Evolutionary conservation across 2,113 vertebrate genomes (phyloP), one percentile per base, ranked within the genome.

Genomic region (Gavia stellata): DNA sequence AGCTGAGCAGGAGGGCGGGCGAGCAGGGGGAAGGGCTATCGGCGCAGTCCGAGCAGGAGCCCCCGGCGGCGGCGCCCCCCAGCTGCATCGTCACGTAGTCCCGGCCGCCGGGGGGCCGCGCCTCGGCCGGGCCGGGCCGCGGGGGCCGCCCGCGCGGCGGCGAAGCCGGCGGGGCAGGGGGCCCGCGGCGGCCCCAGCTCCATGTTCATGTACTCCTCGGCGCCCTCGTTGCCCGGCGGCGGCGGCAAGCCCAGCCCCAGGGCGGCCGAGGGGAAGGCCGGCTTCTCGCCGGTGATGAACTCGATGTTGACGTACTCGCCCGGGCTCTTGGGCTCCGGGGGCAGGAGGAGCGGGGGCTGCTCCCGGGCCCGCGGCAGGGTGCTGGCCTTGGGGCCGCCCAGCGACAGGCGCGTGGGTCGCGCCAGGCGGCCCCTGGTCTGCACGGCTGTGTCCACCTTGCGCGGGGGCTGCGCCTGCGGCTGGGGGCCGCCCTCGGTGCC

Each of bases 221-320:
- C 65, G 86, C 96, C 45, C 79, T 94, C 87, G 67, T 97, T 77
- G 93, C 94, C 96, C 47, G 96, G 55, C 92, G 97, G 96, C 79
- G 53, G 91, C 70, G 97, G 93, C 6, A 94, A 92, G 40, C 96
- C 86, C 73, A 55, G 95, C 38, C 95, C 71, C 63, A 95, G 79
- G 25, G 62, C 78, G n/a, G 94, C 25, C 0, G 96, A 74, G 17
- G 96, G 95, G 61, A 98, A 98, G 79, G 96, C 96, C 1, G 97
- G 94, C 93, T 98, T 98, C 21, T 98, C 98, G n/a, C 88, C 78
- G 31, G 93, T 96, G 67, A 94, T 95, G 80, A 99, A 99, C 81
- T 99, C 98, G 53, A 99, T 99, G 93, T 99, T 98, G 68, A 99
- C 98, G 62, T 99, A 99, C 70, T 99, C 99, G 29, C 98, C 99